Evolutionary conservation across 1,140 invertebrate species (phyloP), one percentile per base, ranked within the genome.

Genomic region (Nomia melanderi): DNA sequence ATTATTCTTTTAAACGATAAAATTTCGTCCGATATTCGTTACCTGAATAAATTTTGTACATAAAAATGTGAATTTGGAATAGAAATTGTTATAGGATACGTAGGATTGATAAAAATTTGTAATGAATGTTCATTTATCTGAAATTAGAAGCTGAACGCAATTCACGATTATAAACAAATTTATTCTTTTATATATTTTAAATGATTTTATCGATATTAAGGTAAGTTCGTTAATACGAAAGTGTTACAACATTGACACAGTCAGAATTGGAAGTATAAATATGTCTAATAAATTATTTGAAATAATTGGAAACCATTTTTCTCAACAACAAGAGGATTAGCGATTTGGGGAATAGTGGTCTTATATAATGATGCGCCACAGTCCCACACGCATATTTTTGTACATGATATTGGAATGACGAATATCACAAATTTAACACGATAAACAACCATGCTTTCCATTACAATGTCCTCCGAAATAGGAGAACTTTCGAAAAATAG

Each of bases 391-490:
- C 31, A 41, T 74, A 74, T 74, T 74, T 65, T 66, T 53, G 62
- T 74, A 41, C 62, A 56, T 62, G 60, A 74, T 71, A 74, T 54
- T 33, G 23, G 57, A 50, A 63, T 72, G 70, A 72, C 72, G 62
- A 54, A 27, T 14, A 27, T 65, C 65, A 56, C 71, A 66, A 74
- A 74, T 74, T 66, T 74, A 73, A 73, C 71, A 54, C 33, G 60
- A 73, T 73, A 74, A 65, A 66, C 47, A 66, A 66, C 36, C 14
- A 27, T n/a, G 31, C 23, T 53, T 53, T 50, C 59, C 64, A 36
- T 63, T 63, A 72, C 23, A 0, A 62, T 9, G 31, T n/a, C 31
- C 31, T 63, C 53, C 12, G 11, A 50, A 62, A n/a, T 23, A 25
- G 1, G 27, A 1, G 8, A 29, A 36, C 4, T n/a, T 33, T 8